Percentiles rank a stretch among this genome's conserved stretches.
phyloP scores from a whole-genome alignment of 2,113 vertebrate genomes.

The Zosterops lateralis region DNA sequence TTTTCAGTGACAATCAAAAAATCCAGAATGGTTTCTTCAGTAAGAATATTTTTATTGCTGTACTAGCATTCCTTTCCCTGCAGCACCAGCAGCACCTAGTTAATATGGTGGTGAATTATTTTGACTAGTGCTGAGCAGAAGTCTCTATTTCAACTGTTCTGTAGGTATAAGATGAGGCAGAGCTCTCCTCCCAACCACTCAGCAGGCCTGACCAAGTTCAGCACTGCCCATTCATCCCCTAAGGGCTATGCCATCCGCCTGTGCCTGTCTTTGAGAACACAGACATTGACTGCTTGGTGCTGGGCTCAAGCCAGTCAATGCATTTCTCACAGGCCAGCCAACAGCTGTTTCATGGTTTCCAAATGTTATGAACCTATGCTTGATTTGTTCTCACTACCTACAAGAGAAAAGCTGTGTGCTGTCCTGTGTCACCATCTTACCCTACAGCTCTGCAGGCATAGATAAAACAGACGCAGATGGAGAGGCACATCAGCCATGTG shows the following conservation, averaged over 20 bases:
- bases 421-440: neutral
- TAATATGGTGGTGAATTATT: neutral
- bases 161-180: neutral
- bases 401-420: neutral
- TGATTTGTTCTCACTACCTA: neutral
- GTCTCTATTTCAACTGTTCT: neutral
- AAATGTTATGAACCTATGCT: neutral
- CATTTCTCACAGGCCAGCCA: neutral
- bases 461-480: slow-evolving; percentile 22
- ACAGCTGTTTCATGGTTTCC: neutral
- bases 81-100: neutral
- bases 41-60: neutral
- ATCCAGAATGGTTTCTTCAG: neutral
- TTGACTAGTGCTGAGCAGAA: neutral
- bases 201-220: neutral
- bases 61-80: neutral
- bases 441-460: neutral
- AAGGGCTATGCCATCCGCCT: neutral
- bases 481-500: neutral
- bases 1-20: neutral
- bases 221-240: neutral
- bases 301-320: neutral
- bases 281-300: neutral
- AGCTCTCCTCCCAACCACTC: neutral
- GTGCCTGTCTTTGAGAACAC: neutral